Percentiles rank a stretch among this genome's conserved stretches.
Evolutionary conservation across 2,113 vertebrate genomes (phyloP).

Genomic region (Larimichthys crocea): DNA sequence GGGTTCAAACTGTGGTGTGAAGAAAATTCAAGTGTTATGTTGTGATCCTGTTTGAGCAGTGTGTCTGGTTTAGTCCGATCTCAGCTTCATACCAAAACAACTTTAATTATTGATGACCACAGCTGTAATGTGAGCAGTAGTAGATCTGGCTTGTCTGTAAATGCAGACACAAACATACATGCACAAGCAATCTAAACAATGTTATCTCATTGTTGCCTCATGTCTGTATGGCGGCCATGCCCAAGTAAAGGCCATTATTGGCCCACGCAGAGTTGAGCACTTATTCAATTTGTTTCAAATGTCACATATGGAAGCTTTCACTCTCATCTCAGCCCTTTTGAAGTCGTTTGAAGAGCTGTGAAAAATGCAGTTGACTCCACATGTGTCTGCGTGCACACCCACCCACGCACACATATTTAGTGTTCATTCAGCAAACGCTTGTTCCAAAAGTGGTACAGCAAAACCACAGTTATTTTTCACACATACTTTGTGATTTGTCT

Average conservation of each 20-base stretch:
- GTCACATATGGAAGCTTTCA: constrained; percentile 87
- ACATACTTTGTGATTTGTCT: constrained; percentile 75
- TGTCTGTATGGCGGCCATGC: constrained; percentile 55
- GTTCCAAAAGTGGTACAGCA: constrained; percentile 66
- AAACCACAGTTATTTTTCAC: constrained; percentile 79
- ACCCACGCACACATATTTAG: constrained; percentile 16
- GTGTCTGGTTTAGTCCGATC: constrained; percentile 22
- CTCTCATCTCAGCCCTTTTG: constrained; percentile 82
- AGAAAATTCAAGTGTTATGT: background rate
- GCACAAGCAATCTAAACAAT: constrained; percentile 20
- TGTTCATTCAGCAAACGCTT: constrained; percentile 49
- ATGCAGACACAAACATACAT: constrained; percentile 32
- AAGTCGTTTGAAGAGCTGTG: constrained; percentile 77
- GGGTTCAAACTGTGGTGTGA: background rate
- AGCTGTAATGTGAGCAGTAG: constrained; percentile 32
- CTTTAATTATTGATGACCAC: constrained; percentile 43
- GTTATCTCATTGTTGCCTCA: constrained; percentile 35
- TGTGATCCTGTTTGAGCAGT: constrained; percentile 9
- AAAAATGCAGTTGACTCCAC: constrained; percentile 81
- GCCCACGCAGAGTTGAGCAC: constrained; percentile 74
- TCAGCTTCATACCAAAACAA: constrained; percentile 36
- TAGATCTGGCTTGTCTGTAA: background rate
- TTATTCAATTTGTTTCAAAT: constrained; percentile 87
- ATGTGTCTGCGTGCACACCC: constrained; percentile 61
- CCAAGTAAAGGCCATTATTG: constrained; percentile 74